These are phyloP conservation scores for Rhagium mordax DNA, from an alignment of 2,888 invertebrate species.

Conservation along the genomic window DNA sequence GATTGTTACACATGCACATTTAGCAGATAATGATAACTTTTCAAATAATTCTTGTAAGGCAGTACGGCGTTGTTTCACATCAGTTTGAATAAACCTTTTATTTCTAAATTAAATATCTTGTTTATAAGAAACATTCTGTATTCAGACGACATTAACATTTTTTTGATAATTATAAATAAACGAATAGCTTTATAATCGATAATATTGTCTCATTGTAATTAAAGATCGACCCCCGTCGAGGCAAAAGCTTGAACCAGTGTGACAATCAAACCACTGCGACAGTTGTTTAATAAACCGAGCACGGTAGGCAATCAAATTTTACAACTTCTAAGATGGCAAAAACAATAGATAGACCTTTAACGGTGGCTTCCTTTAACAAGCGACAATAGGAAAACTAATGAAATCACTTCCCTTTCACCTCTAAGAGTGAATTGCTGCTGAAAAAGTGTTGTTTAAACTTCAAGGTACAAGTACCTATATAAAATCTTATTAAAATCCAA, in stretches of 20 bases:
- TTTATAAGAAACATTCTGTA: too few species aligned
- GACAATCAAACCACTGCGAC: neutral
- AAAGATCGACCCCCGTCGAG: neutral
- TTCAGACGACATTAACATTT: too few species aligned
- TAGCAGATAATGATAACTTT: too few species aligned
- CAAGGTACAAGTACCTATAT: too few species aligned
- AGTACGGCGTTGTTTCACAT: too few species aligned
- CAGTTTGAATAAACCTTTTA: too few species aligned
- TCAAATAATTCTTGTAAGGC: too few species aligned
- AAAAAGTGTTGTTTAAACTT: too few species aligned
- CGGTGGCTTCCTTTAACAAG: neutral
- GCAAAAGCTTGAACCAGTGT: neutral
- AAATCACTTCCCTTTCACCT: neutral
- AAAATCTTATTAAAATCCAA: too few species aligned
- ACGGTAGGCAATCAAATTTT: neutral
- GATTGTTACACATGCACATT: too few species aligned
- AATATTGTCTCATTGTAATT: slow-evolving; percentile 4
- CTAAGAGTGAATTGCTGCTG: neutral
- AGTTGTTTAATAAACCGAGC: neutral
- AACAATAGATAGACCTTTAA: neutral
- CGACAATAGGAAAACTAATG: neutral
- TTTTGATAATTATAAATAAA: too few species aligned
- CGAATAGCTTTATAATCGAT: neutral
- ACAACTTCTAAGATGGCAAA: neutral
- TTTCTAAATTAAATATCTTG: too few species aligned